A percentile compares a stretch with the other conserved stretches of the same genome.
Evolutionary conservation across 1,140 invertebrate species (phyloP).

Genomic region (Trinorchestia longiramus): DNA sequence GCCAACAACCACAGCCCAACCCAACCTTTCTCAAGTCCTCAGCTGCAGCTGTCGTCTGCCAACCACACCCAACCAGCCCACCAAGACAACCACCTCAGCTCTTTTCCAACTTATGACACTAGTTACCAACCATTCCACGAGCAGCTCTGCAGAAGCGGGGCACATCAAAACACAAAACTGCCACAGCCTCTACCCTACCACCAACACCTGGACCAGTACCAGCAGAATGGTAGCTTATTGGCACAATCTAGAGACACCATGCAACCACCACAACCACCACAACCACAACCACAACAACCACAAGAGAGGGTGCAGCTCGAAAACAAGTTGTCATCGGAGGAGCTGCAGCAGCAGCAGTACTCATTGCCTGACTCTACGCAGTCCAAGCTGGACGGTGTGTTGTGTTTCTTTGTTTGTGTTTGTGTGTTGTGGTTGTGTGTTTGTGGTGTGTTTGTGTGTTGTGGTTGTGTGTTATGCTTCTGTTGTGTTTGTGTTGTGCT

Average conservation of each 20-base stretch:
- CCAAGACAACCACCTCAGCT: background rate
- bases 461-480: background rate
- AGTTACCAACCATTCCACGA: background rate
- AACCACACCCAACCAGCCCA: background rate
- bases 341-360: background rate
- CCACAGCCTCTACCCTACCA: background rate
- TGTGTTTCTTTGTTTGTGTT: background rate
- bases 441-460: background rate
- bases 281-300: background rate
- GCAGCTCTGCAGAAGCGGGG: background rate
- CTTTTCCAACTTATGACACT: background rate
- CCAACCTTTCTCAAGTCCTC: background rate
- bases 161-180: background rate
- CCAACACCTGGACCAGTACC: background rate
- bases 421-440: background rate
- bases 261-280: no score
- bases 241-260: background rate
- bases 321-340: background rate
- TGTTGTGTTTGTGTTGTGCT: background rate
- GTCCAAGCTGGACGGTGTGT: slow-evolving; percentile 50
- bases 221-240: background rate
- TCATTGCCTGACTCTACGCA: slow-evolving; percentile 52
- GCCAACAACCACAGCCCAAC: background rate
- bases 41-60: background rate
- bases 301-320: background rate